phyloP scores from a whole-genome alignment of 2,797 vertebrate species.

The Morelia viridis region DNA sequence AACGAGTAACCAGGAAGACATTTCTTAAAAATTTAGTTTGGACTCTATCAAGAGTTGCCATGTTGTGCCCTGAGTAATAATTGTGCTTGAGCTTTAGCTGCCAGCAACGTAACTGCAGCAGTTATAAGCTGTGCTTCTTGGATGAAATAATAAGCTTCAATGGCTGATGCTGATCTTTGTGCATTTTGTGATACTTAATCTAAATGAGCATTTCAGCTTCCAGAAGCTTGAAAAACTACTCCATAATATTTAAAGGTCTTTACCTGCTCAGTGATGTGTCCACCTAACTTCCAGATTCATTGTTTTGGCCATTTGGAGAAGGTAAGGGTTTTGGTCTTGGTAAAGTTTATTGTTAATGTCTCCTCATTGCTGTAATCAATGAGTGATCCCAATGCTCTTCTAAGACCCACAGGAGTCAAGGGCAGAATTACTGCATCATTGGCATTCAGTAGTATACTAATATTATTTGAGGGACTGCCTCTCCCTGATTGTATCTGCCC shows the following conservation, averaged over 20 bases:
- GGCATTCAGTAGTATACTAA: background rate
- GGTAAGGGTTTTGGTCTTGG: background rate
- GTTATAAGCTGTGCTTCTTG: no score
- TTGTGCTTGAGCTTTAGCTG: no score
- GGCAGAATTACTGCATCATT: background rate
- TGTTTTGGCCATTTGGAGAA: background rate
- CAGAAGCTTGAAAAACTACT: background rate
- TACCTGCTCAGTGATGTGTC: background rate
- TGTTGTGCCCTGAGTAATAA: no score
- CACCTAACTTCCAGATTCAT: background rate
- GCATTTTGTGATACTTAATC: background rate
- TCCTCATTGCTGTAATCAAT: background rate
- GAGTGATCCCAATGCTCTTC: background rate
- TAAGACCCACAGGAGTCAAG: background rate
- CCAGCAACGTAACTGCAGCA: no score
- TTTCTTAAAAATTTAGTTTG: no score
- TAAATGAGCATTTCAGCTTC: background rate
- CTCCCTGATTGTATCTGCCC: background rate
- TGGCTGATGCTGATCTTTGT: background rate
- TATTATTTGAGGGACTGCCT: background rate
- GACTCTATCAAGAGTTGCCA: no score
- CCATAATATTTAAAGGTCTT: background rate
- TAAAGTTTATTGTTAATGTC: background rate
- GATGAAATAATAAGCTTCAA: no score
- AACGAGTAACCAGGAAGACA: no score